These are phyloP conservation scores for Lacanobia oleracea DNA, from an alignment of 2,888 invertebrate genomes.

Conservation along the genomic window DNA sequence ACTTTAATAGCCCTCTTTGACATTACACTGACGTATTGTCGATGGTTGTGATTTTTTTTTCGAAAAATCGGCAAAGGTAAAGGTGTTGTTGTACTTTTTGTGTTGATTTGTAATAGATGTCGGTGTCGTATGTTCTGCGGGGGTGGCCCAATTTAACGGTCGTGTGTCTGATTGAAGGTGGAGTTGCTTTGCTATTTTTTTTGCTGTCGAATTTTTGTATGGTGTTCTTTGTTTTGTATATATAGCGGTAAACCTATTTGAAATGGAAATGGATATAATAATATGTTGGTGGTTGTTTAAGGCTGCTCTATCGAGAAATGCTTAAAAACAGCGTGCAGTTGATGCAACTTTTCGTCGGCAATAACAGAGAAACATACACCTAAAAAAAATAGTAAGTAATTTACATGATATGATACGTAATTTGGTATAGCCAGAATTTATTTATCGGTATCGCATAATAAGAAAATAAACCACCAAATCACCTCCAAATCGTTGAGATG, in stretches of 20 bases:
- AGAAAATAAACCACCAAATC: no score
- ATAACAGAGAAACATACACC: no score
- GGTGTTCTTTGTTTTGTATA: constrained; percentile 1
- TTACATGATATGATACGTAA: no score
- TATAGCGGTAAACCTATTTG: neutral
- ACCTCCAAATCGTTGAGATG: no score
- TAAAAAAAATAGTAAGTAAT: no score
- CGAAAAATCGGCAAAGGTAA: constrained; percentile 68
- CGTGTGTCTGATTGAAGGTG: constrained; percentile 9
- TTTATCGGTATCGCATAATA: no score
- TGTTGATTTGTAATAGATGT: constrained; percentile 53
- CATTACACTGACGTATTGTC: constrained; percentile 82
- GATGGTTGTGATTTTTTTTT: constrained; percentile 67
- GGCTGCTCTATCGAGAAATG: no score
- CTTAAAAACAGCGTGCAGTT: no score
- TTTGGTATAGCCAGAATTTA: no score
- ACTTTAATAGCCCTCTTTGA: constrained; percentile 87
- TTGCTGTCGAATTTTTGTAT: neutral
- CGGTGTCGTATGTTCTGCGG: constrained; percentile 59
- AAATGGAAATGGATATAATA: neutral
- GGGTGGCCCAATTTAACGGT: constrained; percentile 52
- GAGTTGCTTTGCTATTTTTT: constrained; percentile 16
- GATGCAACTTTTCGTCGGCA: no score
- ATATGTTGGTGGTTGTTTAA: no score
- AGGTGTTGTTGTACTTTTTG: constrained; percentile 58